phyloP scores from a whole-genome alignment of 2,888 invertebrate species.

The Lasioglossum morio region DNA sequence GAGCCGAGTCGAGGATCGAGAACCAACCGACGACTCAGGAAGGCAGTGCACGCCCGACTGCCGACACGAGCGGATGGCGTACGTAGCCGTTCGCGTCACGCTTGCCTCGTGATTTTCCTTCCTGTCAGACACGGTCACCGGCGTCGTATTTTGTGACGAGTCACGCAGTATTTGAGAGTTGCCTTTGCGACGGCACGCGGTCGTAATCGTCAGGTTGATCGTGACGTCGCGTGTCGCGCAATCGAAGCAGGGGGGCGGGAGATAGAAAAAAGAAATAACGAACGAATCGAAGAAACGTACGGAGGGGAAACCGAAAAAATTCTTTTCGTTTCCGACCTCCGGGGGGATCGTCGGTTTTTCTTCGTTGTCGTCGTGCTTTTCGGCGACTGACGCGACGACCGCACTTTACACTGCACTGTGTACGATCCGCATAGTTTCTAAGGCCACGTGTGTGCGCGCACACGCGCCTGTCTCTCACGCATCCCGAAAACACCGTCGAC shows the following conservation, averaged over 20 bases:
- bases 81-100: constrained; percentile 73
- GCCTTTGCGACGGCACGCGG: constrained; percentile 48
- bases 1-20: constrained; percentile 73
- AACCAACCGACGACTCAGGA: constrained; percentile 69
- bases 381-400: constrained; percentile 8
- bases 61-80: constrained; percentile 83
- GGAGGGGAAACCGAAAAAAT: constrained; percentile 32
- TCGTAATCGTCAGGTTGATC: constrained; percentile 18
- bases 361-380: constrained; percentile 20
- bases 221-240: constrained; percentile 49
- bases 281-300: constrained; percentile 36
- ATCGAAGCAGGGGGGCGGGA: not conserved
- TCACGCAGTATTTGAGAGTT: constrained; percentile 57
- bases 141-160: constrained; percentile 65
- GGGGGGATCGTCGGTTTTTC: not conserved
- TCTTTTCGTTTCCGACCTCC: constrained; percentile 4
- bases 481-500: constrained; percentile 24
- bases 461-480: constrained; percentile 30
- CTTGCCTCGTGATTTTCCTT: constrained; percentile 74
- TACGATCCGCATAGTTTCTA: constrained; percentile 10
- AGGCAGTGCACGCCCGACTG: constrained; percentile 84
- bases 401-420: constrained; percentile 8
- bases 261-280: constrained; percentile 4
- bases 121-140: constrained; percentile 69
- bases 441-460: constrained; percentile 53